Base-by-base conservation (phyloP, 2,888 invertebrate genomes). In the Netelia inedita region DNA sequence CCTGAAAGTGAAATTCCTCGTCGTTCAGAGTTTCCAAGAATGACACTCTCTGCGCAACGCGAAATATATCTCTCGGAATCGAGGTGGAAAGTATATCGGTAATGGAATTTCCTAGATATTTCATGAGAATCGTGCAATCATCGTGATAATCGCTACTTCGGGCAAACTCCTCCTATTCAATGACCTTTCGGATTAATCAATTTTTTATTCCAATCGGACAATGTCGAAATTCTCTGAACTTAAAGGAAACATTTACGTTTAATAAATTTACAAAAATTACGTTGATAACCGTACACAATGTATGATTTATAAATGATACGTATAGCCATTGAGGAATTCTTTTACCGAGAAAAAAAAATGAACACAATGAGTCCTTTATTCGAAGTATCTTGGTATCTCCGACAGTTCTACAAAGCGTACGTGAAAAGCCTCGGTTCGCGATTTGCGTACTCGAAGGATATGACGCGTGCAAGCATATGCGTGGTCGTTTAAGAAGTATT, bases 1-100 rank as follows among this genome's bases (percentile, higher is more conserved):
- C 86, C 83, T 87, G 84, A 87, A 87, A 87, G 87, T 87, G 85
- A 87, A 87, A 87, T 87, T 85, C 86, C 83, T 81, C 74, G 53
- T 79, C 72, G 74, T 74, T 66, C 75, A 83, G 69, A 83, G 75
- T 86, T 85, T 86, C 86, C 61, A 46, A 83, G 86, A 85, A 86
- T 69, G 81, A 79, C 72, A 72, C 50, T 79, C 59, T 46, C 28
- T 66, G 19, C 50, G 61, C 35, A 21, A 46, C 43, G 16, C n/a
- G 55, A 16, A 9, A 19, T 1, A 55, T 55, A 55, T 55, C 8
- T 55, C 8, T 55, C 19, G 46, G 46, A 14, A 46, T 10, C 14
- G 46, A n/a, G 46, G 21, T 5, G 28, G 21, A 35, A n/a, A 41
- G n/a, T 35, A n/a, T 43, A 66, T 66, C 46, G 46, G 19, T 21